Base-by-base conservation (phyloP, 2,113 vertebrate genomes). In the Piprites chloris region DNA sequence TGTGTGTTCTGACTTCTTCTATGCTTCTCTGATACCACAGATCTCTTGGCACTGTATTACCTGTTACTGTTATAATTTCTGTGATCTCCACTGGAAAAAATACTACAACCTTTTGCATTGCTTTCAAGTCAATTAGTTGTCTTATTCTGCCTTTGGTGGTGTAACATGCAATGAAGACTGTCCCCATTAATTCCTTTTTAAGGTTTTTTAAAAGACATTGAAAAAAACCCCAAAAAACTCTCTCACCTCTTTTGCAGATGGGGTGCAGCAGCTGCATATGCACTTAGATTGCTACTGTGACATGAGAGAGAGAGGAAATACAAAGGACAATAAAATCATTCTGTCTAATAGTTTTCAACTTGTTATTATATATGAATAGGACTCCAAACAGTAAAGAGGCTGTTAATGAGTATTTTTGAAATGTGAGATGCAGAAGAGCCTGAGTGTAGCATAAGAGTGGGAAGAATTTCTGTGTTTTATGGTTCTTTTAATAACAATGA, bases 181-280 rank as follows among this genome's bases (percentile, higher is more conserved):
- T 75, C 5, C 30, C 20, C 5, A 12, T 33, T 63, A 24, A n/a
- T 75, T 47, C 27, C 66, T 79, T 86, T 30, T 24, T 69, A 66
- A 52, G 53, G 28, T 56, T 72, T 9, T 73, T 89, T 59, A 7
- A 72, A 33, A 37, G 21, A 53, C 14, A 12, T 22, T 74, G 23
- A 53, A 77, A 80, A 75, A 14, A 7, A 0, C 2, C 12, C n/a
- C 53, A 33, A 33, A 56, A n/a, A 35, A 5, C 1, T 8, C 12
- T 63, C 30, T 74, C 28, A 24, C 21, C 33, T 88, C 46, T 85
- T 77, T 35, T 71, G 23, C 9, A 72, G 32, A 5, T 49, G 58
- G 84, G 42, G 5, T 92, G n/a, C 42, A 62, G 46, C 20, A 72
- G 17, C 37, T 62, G 28, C 17, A 24, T 35, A 39, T 10, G 27